phyloP scores from a whole-genome alignment of 2,888 invertebrate genomes.

The Aporophyla lueneburgensis region DNA sequence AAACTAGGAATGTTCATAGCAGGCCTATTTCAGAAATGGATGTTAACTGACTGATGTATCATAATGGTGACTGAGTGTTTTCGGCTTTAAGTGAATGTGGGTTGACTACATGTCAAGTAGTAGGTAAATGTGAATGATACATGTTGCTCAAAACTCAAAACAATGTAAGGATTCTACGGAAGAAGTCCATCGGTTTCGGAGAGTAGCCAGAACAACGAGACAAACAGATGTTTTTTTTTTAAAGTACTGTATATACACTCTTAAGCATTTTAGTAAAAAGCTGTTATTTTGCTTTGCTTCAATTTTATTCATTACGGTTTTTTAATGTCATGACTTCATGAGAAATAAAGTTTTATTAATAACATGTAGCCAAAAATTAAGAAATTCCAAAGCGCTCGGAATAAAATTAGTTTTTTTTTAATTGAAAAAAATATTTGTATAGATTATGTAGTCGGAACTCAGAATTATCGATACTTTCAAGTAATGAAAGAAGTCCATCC shows the following conservation, averaged over 20 bases:
- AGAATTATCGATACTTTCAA: not conserved
- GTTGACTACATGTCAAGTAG: not conserved
- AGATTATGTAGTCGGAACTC: not conserved
- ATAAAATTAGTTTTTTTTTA: too few relatives aligned
- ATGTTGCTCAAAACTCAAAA: not conserved
- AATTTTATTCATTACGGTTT: too few relatives aligned
- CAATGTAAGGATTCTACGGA: not conserved
- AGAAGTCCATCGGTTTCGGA: too few relatives aligned
- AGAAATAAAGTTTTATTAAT: too few relatives aligned
- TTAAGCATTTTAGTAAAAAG: too few relatives aligned
- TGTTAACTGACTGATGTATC: not conserved
- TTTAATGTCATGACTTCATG: too few relatives aligned
- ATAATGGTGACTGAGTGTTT: not conserved
- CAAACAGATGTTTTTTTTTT: too few relatives aligned
- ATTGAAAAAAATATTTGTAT: not conserved
- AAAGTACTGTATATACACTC: too few relatives aligned
- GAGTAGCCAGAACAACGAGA: too few relatives aligned
- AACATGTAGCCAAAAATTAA: too few relatives aligned
- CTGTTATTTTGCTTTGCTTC: too few relatives aligned
- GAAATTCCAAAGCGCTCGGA: too few relatives aligned
- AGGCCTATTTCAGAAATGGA: slow-evolving; percentile 2
- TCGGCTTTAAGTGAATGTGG: slow-evolving; percentile 12
- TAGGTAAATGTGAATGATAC: not conserved
- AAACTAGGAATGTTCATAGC: not conserved
- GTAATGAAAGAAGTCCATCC: not conserved